A percentile compares a stretch with the other conserved stretches of the same genome.
These are phyloP conservation scores for Xyrichtys novacula DNA, from an alignment of 2,797 vertebrate genomes.

Conservation along the genomic window DNA sequence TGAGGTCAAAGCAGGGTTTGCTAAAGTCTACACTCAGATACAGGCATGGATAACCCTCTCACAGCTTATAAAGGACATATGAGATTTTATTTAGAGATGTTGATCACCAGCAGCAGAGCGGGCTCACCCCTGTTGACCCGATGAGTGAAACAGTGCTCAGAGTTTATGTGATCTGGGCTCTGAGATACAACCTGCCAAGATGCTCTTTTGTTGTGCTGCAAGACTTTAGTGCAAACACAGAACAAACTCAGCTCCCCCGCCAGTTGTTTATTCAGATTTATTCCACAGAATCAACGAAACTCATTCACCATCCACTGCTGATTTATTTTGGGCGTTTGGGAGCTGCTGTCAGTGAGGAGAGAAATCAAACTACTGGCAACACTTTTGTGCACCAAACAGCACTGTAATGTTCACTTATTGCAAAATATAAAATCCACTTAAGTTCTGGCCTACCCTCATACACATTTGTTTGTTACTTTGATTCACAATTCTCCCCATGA, in stretches of 20 bases:
- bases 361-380: constrained; percentile 10
- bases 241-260: constrained; percentile 21
- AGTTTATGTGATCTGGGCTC: constrained; percentile 1
- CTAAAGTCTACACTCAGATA: constrained; percentile 13
- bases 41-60: constrained; percentile 20
- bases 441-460: not conserved
- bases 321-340: constrained; percentile 30
- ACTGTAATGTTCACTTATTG: not conserved
- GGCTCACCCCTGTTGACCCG: constrained; percentile 27
- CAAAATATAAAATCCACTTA: not conserved
- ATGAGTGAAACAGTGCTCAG: constrained; percentile 9
- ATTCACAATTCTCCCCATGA: not conserved
- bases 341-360: constrained; percentile 18
- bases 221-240: constrained; percentile 17
- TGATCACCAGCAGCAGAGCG: constrained; percentile 15
- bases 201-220: constrained; percentile 16
- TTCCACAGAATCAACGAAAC: constrained; percentile 30
- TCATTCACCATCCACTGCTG: constrained; percentile 7
- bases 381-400: constrained; percentile 6
- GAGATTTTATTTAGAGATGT: constrained; percentile 21
- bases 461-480: constrained; percentile 1
- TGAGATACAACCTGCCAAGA: constrained; percentile 17
- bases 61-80: constrained; percentile 15
- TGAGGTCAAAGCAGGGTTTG: constrained; percentile 15
- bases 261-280: constrained; percentile 33